Evolutionary conservation across 2,113 vertebrate genomes (phyloP), one percentile per base, ranked within the genome.

Genomic region (Ammospiza caudacuta): DNA sequence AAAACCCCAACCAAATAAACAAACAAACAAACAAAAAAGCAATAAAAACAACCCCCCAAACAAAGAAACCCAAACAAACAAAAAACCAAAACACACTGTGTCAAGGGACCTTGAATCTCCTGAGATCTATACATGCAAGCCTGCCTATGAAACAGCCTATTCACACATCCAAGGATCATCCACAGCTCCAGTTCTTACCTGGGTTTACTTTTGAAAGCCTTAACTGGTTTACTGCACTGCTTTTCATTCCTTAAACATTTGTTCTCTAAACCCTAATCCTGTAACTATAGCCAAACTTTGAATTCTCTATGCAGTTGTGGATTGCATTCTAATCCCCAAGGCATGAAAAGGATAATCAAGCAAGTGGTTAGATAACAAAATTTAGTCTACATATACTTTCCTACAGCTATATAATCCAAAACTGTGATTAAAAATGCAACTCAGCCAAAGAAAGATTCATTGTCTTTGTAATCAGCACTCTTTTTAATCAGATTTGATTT

Each of bases 1-100:
- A 31, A 5, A 18, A 23, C 10, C 6, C 0, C 4, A 49, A 49
- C 7, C 5, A 22, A n/a, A 14, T 6, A 44, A 18, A 3, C 24
- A 62, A 29, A 4, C 12, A 54, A 55, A 57, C 37, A 5, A 39
- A 35, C 35, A 35, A 52, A 12, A 43, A 52, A 21, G 2, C 28
- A 44, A 46, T 9, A 18, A 37, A 66, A 37, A 21, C 37, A 35
- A 33, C 7, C 8, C 16, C 23, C 15, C 21, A 12, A 16, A 9
- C 6, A 15, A 44, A 12, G 3, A 49, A 54, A 33, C 9, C 4
- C 15, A 27, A 54, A 35, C 15, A 31, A 44, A 58, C 10, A 22
- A 55, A 37, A 49, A 49, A n/a, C 1, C 15, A 23, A 43, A 44
- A 17, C 33, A 18, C 33, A 61, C 7, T 62, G 12, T 66, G 31